A percentile compares a stretch with the other conserved stretches of the same genome.
Evolutionary conservation across 1,140 invertebrate species (phyloP).

Genomic region (Atta cephalotes): DNA sequence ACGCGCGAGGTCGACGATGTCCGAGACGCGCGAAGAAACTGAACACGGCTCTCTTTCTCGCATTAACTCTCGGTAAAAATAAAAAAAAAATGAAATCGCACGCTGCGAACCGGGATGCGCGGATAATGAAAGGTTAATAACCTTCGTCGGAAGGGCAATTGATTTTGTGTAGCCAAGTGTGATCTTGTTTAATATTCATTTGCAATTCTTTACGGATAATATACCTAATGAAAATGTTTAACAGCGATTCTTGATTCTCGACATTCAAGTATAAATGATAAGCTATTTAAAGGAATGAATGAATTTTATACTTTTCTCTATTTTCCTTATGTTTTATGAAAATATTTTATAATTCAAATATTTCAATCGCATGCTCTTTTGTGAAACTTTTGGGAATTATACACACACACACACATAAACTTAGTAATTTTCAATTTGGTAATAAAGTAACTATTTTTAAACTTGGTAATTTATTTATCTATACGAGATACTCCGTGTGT

Average conservation of each 20-base stretch:
- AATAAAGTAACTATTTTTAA: neutral
- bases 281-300: neutral
- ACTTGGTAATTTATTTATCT: neutral
- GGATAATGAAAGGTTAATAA: constrained; percentile 52
- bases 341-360: neutral
- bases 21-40: constrained; percentile 37
- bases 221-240: neutral
- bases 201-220: neutral
- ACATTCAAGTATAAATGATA: neutral
- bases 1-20: constrained; percentile 30
- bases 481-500: too few species aligned
- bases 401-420: neutral
- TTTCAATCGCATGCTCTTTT: neutral
- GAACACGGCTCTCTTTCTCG: constrained; percentile 17
- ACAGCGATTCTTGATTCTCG: neutral
- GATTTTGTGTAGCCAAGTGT: constrained; percentile 43
- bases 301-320: neutral
- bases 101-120: constrained; percentile 17
- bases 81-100: constrained; percentile 41
- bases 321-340: neutral
- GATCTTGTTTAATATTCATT: constrained; percentile 31
- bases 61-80: constrained; percentile 10
- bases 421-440: neutral
- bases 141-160: constrained; percentile 52
- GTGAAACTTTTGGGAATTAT: too few species aligned